Conservation (phyloP, 2,888 invertebrate species). For the Lepidochitona cinerea region DNA sequence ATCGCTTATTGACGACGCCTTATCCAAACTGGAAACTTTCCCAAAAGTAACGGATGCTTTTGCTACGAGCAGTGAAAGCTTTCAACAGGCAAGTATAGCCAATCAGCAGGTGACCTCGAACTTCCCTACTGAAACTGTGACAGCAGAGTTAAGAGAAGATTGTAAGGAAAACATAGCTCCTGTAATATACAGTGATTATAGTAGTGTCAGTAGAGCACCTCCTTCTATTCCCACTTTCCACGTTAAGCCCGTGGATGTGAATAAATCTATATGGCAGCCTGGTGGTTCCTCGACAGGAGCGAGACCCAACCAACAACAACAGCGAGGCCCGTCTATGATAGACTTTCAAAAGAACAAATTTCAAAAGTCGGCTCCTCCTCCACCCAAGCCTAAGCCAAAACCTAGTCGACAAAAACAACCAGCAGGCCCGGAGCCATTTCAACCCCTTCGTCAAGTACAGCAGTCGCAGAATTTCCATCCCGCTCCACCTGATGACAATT, state of each 20-base stretch:
- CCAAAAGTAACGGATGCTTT: background rate
- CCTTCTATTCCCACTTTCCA: background rate
- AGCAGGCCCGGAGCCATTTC: background rate
- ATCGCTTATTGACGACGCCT: background rate
- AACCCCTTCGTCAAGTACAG: background rate
- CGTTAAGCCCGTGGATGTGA: background rate
- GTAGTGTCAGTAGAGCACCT: background rate
- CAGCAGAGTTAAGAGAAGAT: slow-evolving; percentile 3
- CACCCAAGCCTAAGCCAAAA: slow-evolving; percentile 1
- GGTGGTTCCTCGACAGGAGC: background rate
- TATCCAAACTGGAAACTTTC: slow-evolving; percentile 1
- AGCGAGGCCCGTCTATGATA: background rate
- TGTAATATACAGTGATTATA: background rate
- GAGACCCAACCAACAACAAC: background rate
- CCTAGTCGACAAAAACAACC: background rate
- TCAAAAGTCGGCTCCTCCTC: background rate
- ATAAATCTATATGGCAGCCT: slow-evolving; percentile 1
- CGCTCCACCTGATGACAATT: background rate
- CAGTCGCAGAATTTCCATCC: background rate
- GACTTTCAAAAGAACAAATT: background rate
- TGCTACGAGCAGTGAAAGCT: background rate
- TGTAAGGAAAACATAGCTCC: slow-evolving; percentile 5
- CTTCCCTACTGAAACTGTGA: slow-evolving; percentile 7
- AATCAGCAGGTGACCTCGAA: background rate
- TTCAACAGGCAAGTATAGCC: background rate